Percentiles rank a stretch among this genome's conserved stretches.
Conservation (phyloP, 2,113 vertebrate genomes). For the Paraplagusia blochii region DNA sequence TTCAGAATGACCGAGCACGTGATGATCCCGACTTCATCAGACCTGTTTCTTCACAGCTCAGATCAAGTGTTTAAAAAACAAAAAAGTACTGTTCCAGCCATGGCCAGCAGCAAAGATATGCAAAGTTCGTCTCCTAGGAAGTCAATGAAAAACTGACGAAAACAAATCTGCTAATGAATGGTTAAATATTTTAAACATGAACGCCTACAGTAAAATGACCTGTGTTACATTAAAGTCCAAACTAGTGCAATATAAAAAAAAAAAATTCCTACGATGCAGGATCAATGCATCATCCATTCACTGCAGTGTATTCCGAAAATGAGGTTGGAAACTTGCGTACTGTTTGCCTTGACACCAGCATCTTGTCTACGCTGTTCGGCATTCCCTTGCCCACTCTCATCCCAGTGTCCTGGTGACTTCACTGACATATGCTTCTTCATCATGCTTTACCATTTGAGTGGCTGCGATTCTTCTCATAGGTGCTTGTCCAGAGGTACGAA, state of each 20-base stretch:
- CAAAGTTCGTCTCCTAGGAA: neutral
- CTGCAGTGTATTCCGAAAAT: conserved; percentile 39
- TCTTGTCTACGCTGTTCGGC: conserved; percentile 29
- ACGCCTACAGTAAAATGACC: neutral
- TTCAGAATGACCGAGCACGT: conserved; percentile 22
- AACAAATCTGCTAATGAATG: neutral
- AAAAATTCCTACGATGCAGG: conserved; percentile 3
- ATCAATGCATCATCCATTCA: conserved; percentile 3
- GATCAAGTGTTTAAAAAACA: conserved; percentile 30
- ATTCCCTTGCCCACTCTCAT: conserved; percentile 25
- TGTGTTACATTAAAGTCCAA: conserved; percentile 9
- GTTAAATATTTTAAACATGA: neutral
- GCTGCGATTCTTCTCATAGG: conserved; percentile 7
- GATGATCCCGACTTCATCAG: conserved; percentile 3
- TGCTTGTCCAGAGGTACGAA: conserved; percentile 15
- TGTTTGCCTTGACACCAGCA: conserved; percentile 22
- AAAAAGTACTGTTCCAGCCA: conserved; percentile 16
- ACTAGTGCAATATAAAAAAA: conserved; percentile 23
- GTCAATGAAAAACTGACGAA: conserved; percentile 1
- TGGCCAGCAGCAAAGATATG: conserved; percentile 10
- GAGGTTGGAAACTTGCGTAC: conserved; percentile 31
- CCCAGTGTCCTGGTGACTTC: conserved; percentile 16
- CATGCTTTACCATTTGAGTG: conserved; percentile 11
- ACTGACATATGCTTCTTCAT: conserved; percentile 8
- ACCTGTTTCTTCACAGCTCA: conserved; percentile 3